Conservation (phyloP, 2,113 vertebrate species). For the pig (Sus scrofa) region DNA sequence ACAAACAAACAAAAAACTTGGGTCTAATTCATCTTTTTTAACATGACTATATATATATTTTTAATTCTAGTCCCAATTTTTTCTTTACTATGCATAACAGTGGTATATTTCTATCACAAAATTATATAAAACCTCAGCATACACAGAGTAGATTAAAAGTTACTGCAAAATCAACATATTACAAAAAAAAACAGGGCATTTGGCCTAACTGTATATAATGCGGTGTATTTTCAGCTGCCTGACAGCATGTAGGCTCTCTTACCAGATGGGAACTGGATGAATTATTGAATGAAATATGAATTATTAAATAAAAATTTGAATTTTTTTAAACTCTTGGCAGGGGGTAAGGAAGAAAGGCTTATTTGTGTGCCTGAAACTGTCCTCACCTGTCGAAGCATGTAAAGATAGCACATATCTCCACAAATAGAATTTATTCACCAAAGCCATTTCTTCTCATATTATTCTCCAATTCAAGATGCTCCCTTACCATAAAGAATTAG, state of each 20-base stretch:
- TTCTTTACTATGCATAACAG: constrained; percentile 24
- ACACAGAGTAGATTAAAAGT: constrained; percentile 58
- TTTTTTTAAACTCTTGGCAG: constrained; percentile 72
- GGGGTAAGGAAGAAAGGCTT: constrained; percentile 60
- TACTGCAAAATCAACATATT: constrained; percentile 75
- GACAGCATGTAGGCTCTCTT: constrained; percentile 79
- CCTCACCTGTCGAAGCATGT: constrained; percentile 72
- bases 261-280: constrained; percentile 84
- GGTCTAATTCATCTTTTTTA: constrained; percentile 63
- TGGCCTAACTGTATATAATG: constrained; percentile 73
- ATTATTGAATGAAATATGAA: constrained; percentile 85
- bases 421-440: constrained; percentile 57
- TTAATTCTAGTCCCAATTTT: constrained; percentile 42
- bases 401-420: constrained; percentile 60
- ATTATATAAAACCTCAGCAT: constrained; percentile 65
- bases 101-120: constrained; percentile 39
- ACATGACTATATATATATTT: constrained; percentile 21
- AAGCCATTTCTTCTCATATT: constrained; percentile 57
- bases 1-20: not conserved
- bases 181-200: constrained; percentile 80
- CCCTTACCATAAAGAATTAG: constrained; percentile 69
- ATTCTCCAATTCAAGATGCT: constrained; percentile 64
- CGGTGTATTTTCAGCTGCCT: constrained; percentile 79
- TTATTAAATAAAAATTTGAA: constrained; percentile 83
- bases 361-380: constrained; percentile 74